A percentile compares a stretch with the other conserved stretches of the same genome.
phyloP scores from a whole-genome alignment of 1,140 invertebrate species.

The Phymorhynchus buccinoides region DNA sequence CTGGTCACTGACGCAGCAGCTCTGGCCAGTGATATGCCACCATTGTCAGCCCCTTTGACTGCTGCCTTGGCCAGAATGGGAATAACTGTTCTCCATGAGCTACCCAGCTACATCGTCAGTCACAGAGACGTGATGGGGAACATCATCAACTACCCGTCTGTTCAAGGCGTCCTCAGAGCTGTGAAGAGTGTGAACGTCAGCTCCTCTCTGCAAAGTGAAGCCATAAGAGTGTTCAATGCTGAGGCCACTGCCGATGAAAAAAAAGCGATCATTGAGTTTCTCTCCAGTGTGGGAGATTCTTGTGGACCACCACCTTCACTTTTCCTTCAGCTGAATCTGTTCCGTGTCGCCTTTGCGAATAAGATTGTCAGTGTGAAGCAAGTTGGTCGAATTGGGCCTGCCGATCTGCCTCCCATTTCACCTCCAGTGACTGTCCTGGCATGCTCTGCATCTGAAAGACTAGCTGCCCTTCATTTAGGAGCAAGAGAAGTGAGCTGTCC shows the following conservation, averaged over 20 bases:
- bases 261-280: background rate
- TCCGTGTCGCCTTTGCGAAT: background rate
- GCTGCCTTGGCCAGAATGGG: conserved; percentile 19
- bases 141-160: conserved; percentile 31
- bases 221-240: conserved; percentile 4
- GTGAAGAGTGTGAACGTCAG: background rate
- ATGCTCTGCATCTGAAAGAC: background rate
- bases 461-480: conserved; percentile 21
- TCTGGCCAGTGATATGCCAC: background rate
- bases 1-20: too few species aligned
- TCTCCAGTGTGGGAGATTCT: background rate
- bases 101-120: conserved; percentile 27
- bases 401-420: conserved; percentile 18
- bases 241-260: background rate
- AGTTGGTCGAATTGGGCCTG: background rate
- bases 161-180: conserved; percentile 15
- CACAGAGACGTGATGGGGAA: conserved; percentile 3
- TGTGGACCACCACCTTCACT: background rate
- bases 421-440: background rate
- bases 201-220: background rate
- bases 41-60: background rate
- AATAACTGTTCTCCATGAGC: conserved; percentile 10
- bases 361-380: background rate
- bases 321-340: conserved; percentile 17
- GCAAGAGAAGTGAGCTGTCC: background rate